Percentiles rank a stretch among this genome's conserved stretches.
These are phyloP conservation scores for Polyergus mexicanus DNA, from an alignment of 1,140 invertebrate genomes.

Conservation along the genomic window DNA sequence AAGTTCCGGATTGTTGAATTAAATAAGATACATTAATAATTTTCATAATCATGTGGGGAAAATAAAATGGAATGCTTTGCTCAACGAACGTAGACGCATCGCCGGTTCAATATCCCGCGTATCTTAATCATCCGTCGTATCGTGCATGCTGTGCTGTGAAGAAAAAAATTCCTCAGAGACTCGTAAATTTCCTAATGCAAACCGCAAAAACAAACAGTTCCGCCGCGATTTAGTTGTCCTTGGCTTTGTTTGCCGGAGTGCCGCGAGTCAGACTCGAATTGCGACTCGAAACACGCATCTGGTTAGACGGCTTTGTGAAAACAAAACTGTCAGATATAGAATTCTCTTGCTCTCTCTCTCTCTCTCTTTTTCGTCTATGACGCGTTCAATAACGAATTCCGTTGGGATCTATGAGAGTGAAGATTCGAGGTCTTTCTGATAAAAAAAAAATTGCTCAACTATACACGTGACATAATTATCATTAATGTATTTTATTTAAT, in stretches of 20 bases:
- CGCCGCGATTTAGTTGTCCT: constrained; percentile 42
- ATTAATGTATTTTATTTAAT: neutral
- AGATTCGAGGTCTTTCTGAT: neutral
- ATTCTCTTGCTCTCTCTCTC: neutral
- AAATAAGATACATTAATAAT: constrained; percentile 17
- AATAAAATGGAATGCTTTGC: neutral
- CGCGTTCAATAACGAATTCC: neutral
- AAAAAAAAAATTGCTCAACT: neutral
- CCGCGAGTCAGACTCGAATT: constrained; percentile 7
- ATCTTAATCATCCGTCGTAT: constrained; percentile 4
- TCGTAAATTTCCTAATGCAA: constrained; percentile 58
- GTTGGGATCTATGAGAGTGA: neutral
- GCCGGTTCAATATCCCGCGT: constrained; percentile 33
- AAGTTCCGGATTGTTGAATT: neutral
- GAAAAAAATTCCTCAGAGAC: constrained; percentile 35
- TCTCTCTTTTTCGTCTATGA: neutral
- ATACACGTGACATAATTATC: neutral
- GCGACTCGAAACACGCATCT: neutral
- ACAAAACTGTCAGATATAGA: neutral
- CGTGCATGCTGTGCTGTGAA: neutral
- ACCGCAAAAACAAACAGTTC: constrained; percentile 38
- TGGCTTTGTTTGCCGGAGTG: constrained; percentile 40
- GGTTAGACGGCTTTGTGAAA: neutral
- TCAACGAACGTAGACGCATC: neutral
- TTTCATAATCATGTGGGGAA: neutral